Base-by-base conservation (phyloP, 1,140 invertebrate genomes). In the Diorhabda carinulata region DNA sequence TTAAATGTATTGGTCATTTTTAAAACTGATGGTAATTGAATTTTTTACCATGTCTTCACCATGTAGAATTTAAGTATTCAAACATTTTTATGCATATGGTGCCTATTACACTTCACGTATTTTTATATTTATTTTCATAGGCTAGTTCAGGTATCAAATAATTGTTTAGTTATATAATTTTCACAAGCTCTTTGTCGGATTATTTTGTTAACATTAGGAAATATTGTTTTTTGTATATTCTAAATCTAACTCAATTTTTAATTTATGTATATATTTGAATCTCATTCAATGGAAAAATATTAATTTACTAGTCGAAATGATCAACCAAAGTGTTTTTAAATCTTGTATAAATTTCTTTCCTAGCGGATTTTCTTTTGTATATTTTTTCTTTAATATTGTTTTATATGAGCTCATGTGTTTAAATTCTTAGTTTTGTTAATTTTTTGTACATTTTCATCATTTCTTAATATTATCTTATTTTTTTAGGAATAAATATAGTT, bases 241-340 rank as follows among this genome's bases (percentile, higher is more conserved):
- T 25, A 25, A 25, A 25, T 25, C 25, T 25, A 25, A 25, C 25
- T 25, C 25, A 25, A 25, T 40, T 60, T 60, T 52, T 8, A 52
- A 52, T 6, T 52, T 52, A n/a, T 52, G 47, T 52, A 52, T n/a
- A 52, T 52, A 52, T 6, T 52, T 67, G 57, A 66, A 58, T 52
- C 70, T 69, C 63, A 44, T 58, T 67, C 60, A 56, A 64, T 62
- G 56, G 41, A 67, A 73, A 52, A 68, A 64, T 69, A 25, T 25
- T 25, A 72, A 70, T 78, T 76, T 74, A 78, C 79, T 80, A 79
- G 78, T 80, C 79, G 73, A 79, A 76, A 74, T 68, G 67, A 79
- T 74, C 72, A 80, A 77, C 79, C 79, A 80, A 80, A 80, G 79
- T 78, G 68, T 68, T 72, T 74, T 70, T 64, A 70, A 64, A 70